Conservation (phyloP, 1,140 invertebrate genomes). For the Euura saliciscinereae region DNA sequence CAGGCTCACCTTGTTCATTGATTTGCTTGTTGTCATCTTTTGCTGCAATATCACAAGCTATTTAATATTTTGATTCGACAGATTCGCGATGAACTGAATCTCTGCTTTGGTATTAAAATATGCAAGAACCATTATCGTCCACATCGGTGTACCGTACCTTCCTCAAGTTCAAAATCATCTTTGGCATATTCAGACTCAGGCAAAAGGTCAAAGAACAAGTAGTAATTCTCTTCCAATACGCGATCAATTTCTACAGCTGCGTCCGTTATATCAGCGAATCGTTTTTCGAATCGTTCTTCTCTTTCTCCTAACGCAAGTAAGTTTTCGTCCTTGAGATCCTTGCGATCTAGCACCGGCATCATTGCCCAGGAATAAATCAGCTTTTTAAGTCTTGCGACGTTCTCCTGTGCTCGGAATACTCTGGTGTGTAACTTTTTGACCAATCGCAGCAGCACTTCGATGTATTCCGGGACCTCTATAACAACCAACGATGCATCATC, state of each 20-base stretch:
- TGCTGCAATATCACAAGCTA: slow-evolving; percentile 8
- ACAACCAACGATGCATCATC: slow-evolving; percentile 37
- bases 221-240: slow-evolving; percentile 70
- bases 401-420: slow-evolving; percentile 64
- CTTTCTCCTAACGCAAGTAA: slow-evolving; percentile 67
- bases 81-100: slow-evolving; percentile 8
- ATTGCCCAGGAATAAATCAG: slow-evolving; percentile 73
- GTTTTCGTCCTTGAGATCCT: slow-evolving; percentile 66
- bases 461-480: slow-evolving; percentile 64
- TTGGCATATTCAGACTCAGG: slow-evolving; percentile 40
- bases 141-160: slow-evolving; percentile 26
- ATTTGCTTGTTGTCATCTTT: not conserved
- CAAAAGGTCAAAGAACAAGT: slow-evolving; percentile 64
- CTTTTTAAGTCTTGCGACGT: slow-evolving; percentile 53
- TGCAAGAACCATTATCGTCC: not conserved
- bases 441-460: slow-evolving; percentile 58
- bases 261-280: slow-evolving; percentile 64
- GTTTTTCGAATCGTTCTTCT: slow-evolving; percentile 57
- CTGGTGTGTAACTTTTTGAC: slow-evolving; percentile 63
- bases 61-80: slow-evolving; percentile 14
- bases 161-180: slow-evolving; percentile 34
- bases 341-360: slow-evolving; percentile 71
- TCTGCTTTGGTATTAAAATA: too few relatives aligned
- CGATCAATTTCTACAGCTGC: slow-evolving; percentile 63
- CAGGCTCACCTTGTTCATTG: slow-evolving; percentile 12